Evolutionary conservation across 2,888 invertebrate species (phyloP).

Genomic region (Octodonta nipae): DNA sequence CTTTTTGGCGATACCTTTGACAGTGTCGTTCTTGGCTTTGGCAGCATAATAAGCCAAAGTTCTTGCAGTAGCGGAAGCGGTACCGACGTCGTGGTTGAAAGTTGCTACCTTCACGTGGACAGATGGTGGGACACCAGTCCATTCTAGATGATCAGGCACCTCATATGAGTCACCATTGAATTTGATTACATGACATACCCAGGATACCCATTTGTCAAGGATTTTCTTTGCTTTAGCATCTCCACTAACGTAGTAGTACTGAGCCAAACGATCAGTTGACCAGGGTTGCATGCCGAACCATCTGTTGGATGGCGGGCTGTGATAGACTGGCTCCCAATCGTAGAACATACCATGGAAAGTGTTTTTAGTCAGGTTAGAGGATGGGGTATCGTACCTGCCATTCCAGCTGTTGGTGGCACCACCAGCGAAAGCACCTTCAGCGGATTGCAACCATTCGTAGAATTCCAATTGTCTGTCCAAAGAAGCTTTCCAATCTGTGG

Average conservation of each 20-base stretch:
- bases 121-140: slow-evolving; percentile 14
- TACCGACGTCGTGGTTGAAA: slow-evolving; percentile 16
- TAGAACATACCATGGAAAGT: slow-evolving; percentile 7
- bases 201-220: slow-evolving; percentile 1
- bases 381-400: slow-evolving; percentile 17
- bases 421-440: slow-evolving; percentile 19
- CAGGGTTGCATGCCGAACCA: slow-evolving; percentile 23
- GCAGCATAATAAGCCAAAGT: slow-evolving; percentile 19
- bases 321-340: slow-evolving; percentile 9
- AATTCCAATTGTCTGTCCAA: slow-evolving; percentile 19
- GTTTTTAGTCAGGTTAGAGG: slow-evolving; percentile 12
- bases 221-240: slow-evolving; percentile 12
- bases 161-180: not conserved
- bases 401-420: slow-evolving; percentile 21
- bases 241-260: slow-evolving; percentile 20
- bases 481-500: slow-evolving; percentile 16
- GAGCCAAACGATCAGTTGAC: slow-evolving; percentile 19
- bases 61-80: slow-evolving; percentile 19
- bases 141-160: slow-evolving; percentile 9
- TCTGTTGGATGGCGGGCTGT: slow-evolving; percentile 21
- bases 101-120: slow-evolving; percentile 14
- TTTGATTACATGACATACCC: not conserved
- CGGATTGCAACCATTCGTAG: slow-evolving; percentile 17
- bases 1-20: slow-evolving; percentile 15
- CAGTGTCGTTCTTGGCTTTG: slow-evolving; percentile 14